Evolutionary conservation across 2,888 invertebrate genomes (phyloP).

Genomic region (Limnephilus auricula): DNA sequence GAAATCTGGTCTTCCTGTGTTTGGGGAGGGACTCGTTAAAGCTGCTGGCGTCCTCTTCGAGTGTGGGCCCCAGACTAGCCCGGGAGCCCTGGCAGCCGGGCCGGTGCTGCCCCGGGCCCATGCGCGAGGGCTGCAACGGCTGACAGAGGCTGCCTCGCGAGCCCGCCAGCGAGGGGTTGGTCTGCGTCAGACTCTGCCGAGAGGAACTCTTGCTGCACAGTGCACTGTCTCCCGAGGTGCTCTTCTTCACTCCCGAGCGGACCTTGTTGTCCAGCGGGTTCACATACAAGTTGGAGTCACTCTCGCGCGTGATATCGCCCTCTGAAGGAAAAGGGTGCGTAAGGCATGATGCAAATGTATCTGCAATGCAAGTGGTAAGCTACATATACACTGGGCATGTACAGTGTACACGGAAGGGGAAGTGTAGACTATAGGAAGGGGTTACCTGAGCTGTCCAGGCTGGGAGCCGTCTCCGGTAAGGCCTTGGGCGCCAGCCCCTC

Average conservation of each 20-base stretch:
- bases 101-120: not conserved
- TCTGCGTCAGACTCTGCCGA: constrained; percentile 68
- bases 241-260: constrained; percentile 84
- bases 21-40: constrained; percentile 85
- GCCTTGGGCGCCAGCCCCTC: constrained; percentile 76
- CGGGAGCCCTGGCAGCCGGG: constrained; percentile 73
- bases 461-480: constrained; percentile 76
- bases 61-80: constrained; percentile 73
- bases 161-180: constrained; percentile 75
- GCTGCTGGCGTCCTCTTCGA: constrained; percentile 75
- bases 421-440: constrained; percentile 49
- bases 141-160: constrained; percentile 75
- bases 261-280: constrained; percentile 88
- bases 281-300: constrained; percentile 91
- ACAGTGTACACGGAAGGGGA: constrained; percentile 70
- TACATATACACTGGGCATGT: constrained; percentile 71
- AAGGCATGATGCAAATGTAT: constrained; percentile 97
- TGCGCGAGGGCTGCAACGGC: constrained; percentile 68
- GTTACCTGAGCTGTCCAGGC: constrained; percentile 76
- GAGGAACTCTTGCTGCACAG: constrained; percentile 80
- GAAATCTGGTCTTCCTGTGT: constrained; percentile 91
- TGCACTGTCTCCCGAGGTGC: constrained; percentile 87
- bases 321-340: constrained; percentile 96
- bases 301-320: constrained; percentile 84
- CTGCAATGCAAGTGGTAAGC: constrained; percentile 82